Base-by-base conservation (phyloP, 2,888 invertebrate species). In the Phortica magna region DNA sequence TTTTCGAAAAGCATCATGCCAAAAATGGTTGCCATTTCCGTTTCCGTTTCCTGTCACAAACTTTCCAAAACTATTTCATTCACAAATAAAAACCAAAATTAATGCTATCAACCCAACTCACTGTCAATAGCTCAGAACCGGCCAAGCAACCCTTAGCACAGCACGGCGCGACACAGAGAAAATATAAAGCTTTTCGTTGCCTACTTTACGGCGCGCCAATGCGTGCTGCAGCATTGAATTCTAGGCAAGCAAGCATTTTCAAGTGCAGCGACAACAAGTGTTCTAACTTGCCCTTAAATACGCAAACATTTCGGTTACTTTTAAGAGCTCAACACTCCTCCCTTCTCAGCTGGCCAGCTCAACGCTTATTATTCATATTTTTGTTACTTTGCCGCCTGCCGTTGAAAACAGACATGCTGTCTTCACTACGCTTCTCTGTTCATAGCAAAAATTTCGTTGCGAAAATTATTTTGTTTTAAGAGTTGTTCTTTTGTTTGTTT, bases 1-100 rank as follows among this genome's bases (percentile, higher is more conserved):
- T 31, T 71, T 71, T 31, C 41, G 14, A 39, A 3, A 7, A 39
- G 7, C 59, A 17, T 59, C 17, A n/a, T 59, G 59, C 7, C 59
- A 17, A 17, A 14, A 68, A 39, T 43, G 43, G 19, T 43, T 48
- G 68, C 22, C 68, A 19, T 68, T 71, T 71, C 22, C 55, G 10
- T 53, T 70, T 70, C n/a, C n/a, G 19, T 71, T 31, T 55, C 55
- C 48, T 53, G 70, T 71, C 70, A 71, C 17, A 71, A 71, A 48
- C 14, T 71, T 71, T 53, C 12, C 2, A 2, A 53, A 71, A 55
- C 70, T 55, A 55, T 48, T 48, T 48, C 48, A 0, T 48, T 48
- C 5, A 31, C 31, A 31, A 31, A 31, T 31, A 31, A 31, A 31
- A 31, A 31, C 31, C 2, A 31, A 31, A 31, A n/a, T n/a, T n/a